Evolutionary conservation across 2,113 vertebrate genomes (phyloP).

Genomic region (Ranitomeya imitator): DNA sequence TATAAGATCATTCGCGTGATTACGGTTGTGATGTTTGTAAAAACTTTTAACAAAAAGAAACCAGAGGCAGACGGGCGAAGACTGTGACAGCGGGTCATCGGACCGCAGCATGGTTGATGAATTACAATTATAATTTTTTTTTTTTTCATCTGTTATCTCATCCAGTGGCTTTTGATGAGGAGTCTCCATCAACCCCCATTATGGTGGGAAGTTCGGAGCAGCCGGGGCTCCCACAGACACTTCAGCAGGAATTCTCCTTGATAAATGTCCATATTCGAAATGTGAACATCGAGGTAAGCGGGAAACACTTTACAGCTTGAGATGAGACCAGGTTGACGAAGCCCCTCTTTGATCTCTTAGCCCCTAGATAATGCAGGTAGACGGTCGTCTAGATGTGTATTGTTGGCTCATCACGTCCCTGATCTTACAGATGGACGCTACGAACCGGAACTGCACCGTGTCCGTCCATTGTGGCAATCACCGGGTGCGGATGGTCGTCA

Average conservation of each 20-base stretch:
- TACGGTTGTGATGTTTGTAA: too few species aligned
- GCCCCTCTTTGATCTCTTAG: too few species aligned
- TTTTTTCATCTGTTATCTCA: not conserved
- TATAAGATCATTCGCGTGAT: too few species aligned
- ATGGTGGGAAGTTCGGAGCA: slow-evolving; percentile 77
- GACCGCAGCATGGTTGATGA: too few species aligned
- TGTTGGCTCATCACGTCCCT: not conserved
- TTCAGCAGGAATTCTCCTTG: slow-evolving; percentile 97
- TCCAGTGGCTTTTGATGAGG: slow-evolving; percentile 78
- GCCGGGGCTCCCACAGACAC: slow-evolving; percentile 85
- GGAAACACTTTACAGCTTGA: not conserved
- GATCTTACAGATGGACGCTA: slow-evolving; percentile 85
- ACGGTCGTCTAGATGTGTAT: not conserved
- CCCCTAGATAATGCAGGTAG: too few species aligned
- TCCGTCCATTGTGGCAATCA: slow-evolving; percentile 89
- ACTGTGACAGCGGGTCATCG: too few species aligned
- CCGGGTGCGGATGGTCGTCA: slow-evolving; percentile 91
- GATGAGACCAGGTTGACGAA: too few species aligned
- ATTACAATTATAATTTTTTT: not conserved
- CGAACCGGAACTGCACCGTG: slow-evolving; percentile 90
- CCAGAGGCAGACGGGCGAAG: too few species aligned
- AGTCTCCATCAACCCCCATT: slow-evolving; percentile 66
- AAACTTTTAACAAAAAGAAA: too few species aligned
- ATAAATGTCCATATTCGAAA: slow-evolving; percentile 98
- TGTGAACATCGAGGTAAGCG: slow-evolving; percentile 91